Conservation (phyloP, 2,113 vertebrate genomes). For the Muntiacus reevesi region DNA sequence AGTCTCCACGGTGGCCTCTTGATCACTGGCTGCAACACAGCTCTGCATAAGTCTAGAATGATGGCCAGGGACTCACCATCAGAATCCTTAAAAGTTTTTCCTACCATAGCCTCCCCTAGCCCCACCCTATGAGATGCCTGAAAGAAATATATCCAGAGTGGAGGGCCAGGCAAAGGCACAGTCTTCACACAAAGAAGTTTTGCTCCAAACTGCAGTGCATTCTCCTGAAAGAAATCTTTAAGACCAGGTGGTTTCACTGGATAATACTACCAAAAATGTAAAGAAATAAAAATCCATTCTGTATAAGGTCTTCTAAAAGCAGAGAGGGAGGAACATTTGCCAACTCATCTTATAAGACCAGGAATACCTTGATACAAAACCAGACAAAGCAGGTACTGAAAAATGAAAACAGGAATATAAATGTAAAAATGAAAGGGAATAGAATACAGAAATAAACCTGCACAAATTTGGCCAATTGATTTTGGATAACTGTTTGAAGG, state of each 20-base stretch:
- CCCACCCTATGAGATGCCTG: background rate
- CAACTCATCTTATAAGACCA: background rate
- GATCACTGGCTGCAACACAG: background rate
- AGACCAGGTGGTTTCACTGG: background rate
- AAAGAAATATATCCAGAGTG: background rate
- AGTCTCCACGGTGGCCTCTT: background rate
- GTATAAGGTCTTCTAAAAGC: background rate
- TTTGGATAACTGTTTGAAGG: background rate
- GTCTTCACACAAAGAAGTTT: background rate
- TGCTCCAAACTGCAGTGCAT: background rate
- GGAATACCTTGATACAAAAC: background rate
- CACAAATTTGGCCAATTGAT: background rate
- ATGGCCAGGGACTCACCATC: background rate
- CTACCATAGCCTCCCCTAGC: background rate
- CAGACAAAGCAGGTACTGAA: background rate
- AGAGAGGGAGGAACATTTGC: background rate
- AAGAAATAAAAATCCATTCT: background rate
- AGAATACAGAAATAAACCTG: background rate
- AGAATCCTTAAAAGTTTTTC: background rate
- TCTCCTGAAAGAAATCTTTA: background rate
- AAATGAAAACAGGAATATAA: background rate
- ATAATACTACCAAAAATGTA: background rate
- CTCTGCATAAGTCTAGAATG: background rate
- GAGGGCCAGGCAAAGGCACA: background rate
- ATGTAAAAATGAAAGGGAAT: background rate